Conservation (phyloP, 2,888 invertebrate species). For the Melieria crassipennis region DNA sequence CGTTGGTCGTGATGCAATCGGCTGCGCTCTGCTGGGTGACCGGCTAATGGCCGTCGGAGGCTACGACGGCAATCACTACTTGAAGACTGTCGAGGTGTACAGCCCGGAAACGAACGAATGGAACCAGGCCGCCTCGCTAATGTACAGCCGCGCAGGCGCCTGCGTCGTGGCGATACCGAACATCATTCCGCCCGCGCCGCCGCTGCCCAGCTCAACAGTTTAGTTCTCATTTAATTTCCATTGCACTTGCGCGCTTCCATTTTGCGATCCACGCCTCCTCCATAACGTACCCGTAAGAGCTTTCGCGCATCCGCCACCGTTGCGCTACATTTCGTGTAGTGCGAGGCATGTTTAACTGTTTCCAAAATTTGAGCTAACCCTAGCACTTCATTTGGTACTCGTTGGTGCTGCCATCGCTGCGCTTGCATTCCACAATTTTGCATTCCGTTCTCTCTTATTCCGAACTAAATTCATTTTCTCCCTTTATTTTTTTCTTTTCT, state of each 20-base stretch:
- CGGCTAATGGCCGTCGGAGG: conserved; percentile 84
- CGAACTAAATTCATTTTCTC: neutral
- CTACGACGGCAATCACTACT: conserved; percentile 89
- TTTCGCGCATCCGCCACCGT: too few species aligned
- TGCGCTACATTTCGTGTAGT: too few species aligned
- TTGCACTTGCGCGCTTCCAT: neutral
- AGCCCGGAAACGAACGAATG: conserved; percentile 85
- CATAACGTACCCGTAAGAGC: too few species aligned
- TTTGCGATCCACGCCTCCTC: too few species aligned
- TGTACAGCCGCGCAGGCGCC: conserved; percentile 87
- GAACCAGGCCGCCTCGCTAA: conserved; percentile 80
- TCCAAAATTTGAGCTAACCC: neutral
- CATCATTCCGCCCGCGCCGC: conserved; percentile 60
- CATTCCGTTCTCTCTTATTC: neutral
- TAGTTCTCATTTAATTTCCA: conserved; percentile 52
- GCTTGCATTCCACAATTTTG: too few species aligned
- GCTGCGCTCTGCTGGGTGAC: conserved; percentile 84
- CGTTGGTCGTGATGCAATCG: conserved; percentile 87
- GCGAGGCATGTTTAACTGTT: neutral
- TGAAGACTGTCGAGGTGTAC: conserved; percentile 88
- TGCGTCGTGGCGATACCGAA: conserved; percentile 79
- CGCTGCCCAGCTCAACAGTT: conserved; percentile 63
- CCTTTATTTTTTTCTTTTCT: conserved; percentile 45
- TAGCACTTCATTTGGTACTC: neutral
- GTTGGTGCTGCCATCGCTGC: neutral